phyloP scores from a whole-genome alignment of 2,113 vertebrate species.

The Paracanthobrama guichenoti region DNA sequence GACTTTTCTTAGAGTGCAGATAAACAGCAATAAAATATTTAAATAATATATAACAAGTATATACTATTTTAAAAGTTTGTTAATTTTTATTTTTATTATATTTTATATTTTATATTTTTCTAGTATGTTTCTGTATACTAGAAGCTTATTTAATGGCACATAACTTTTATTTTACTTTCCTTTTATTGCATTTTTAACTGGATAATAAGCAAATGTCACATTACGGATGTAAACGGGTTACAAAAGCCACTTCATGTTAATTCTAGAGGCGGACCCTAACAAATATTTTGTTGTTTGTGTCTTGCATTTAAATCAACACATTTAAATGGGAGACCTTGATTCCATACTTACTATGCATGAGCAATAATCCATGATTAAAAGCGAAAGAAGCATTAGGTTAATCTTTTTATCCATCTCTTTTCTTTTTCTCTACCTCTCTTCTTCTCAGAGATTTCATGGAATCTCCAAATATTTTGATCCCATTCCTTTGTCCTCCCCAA shows the following conservation, averaged over 20 bases:
- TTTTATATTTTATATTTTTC: no score
- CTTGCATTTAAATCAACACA: neutral
- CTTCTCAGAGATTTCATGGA: neutral
- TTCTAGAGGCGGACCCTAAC: neutral
- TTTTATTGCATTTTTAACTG: neutral
- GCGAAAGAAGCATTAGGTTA: slow-evolving; percentile 2
- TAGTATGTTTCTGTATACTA: no score
- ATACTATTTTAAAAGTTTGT: no score
- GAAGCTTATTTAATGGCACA: no score
- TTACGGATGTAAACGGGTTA: neutral
- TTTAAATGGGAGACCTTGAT: neutral
- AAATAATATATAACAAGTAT: no score
- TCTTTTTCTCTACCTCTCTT: neutral
- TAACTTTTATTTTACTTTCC: no score
- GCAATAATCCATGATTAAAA: slow-evolving; percentile 3
- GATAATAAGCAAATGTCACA: neutral
- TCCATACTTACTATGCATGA: neutral
- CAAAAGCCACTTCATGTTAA: neutral
- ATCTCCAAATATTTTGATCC: neutral
- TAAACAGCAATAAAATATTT: no score
- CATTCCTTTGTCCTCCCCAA: slow-evolving; percentile 24
- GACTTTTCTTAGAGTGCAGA: no score
- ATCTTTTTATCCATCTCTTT: slow-evolving; percentile 25
- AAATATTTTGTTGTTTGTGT: neutral
- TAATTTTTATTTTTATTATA: no score